Base-by-base conservation (phyloP, 2,888 invertebrate genomes). In the Eucera pruinosa region DNA sequence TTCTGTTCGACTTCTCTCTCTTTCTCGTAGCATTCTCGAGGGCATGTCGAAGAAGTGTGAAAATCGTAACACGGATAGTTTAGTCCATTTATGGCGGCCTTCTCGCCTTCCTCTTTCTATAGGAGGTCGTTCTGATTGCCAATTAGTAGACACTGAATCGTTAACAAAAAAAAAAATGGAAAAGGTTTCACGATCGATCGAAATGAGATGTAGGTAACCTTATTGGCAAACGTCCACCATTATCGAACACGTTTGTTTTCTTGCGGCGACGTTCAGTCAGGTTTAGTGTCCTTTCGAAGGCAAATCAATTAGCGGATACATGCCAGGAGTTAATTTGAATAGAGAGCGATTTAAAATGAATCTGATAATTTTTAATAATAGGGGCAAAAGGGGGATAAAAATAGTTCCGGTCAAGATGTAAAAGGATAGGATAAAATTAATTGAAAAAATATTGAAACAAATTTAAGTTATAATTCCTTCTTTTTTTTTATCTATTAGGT, bases 201-300 rank as follows among this genome's bases (percentile, higher is more conserved):
- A 68, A 79, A 62, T 57, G 64, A 57, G 61, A 81, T 47, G 39
- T 70, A 64, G 58, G 57, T 47, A 18, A 25, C 70, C 62, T 78
- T 66, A 75, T 73, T 43, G 36, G 23, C 47, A 64, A 75, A 76
- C 72, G 62, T 67, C 57, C 52, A 57, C 69, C 60, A 69, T 81
- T 73, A 79, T 80, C 62, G 50, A 76, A 50, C 41, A 54, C 69
- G 57, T 78, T 43, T 65, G 55, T 41, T 33, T 7, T 55, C 50
- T 71, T 74, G 57, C 15, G n/a, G 27, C n/a, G 25, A 66, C 9
- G 52, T 66, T 71, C 68, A 71, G 25, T 25, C 39, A 30, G 13
- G 66, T 60, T 55, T 27, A 41, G 20, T 55, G 47, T 64, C 50
- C 25, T 15, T 1, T 13, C 41, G 23, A 52, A 61, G 74, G 66